Evolutionary conservation across 2,888 invertebrate genomes (phyloP).

Genomic region (Agrotis exclamationis): DNA sequence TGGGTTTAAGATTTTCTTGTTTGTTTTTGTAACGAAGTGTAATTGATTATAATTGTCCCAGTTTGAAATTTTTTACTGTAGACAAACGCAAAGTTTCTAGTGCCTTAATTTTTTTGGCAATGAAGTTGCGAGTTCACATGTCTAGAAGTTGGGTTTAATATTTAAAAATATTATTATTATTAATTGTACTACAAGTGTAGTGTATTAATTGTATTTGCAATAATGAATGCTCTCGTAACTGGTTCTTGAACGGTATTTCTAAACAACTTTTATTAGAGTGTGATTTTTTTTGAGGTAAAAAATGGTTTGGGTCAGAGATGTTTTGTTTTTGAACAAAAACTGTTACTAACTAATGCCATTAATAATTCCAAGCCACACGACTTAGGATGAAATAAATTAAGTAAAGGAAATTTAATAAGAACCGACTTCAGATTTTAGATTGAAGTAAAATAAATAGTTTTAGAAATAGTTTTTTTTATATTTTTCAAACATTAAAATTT

Average conservation of each 20-base stretch:
- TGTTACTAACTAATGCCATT: too few relatives aligned
- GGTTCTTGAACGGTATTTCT: not conserved
- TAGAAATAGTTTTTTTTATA: too few relatives aligned
- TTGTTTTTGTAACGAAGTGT: conserved; percentile 25
- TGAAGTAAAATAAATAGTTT: not conserved
- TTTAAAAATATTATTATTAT: too few relatives aligned
- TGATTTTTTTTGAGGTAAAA: too few relatives aligned
- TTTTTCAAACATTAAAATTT: conserved; percentile 18
- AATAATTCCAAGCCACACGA: too few relatives aligned
- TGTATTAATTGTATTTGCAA: too few relatives aligned
- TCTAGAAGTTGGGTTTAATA: too few relatives aligned
- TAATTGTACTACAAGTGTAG: too few relatives aligned
- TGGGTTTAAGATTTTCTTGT: conserved; percentile 38
- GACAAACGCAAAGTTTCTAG: not conserved
- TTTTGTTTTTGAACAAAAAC: not conserved
- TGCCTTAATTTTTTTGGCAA: not conserved
- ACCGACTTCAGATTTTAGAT: not conserved
- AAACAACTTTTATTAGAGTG: too few relatives aligned
- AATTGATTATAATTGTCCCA: conserved; percentile 37
- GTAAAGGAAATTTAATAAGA: not conserved
- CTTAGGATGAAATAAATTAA: not conserved
- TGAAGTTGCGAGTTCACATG: not conserved
- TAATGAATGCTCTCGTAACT: not conserved
- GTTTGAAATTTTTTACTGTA: not conserved
- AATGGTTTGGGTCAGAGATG: too few relatives aligned